Evolutionary conservation across 1,140 invertebrate species (phyloP), one percentile per base, ranked within the genome.

Genomic region (Chlorops oryzae): DNA sequence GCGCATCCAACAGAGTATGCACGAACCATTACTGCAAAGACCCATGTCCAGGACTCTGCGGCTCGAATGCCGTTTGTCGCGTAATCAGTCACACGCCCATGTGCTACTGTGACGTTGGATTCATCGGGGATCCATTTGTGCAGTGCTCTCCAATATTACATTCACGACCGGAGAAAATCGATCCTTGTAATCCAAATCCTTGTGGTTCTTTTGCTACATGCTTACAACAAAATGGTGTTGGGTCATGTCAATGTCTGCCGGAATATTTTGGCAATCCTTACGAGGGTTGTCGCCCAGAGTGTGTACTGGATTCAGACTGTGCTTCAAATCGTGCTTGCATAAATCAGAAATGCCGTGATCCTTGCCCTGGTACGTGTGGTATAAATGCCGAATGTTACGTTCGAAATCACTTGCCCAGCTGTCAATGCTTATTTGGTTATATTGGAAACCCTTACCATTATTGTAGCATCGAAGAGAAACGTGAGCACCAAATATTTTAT

Each of bases 21-120:
- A 72, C 80, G 21, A 77, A 79, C 52, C 80, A 81, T 32, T 81
- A 77, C 55, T 87, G 85, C 62, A 70, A 75, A 47, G 80, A 89
- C 67, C 87, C 88, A 1, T 91, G 88, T 61, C 75, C 81, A 2
- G 85, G 86, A 41, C 79, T 84, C 6, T 92, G 89, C 63, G 87
- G 88, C 10, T 62, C 65, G 41, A 81, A 83, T 62, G 81, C 87
- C 2, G 68, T 82, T 24, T 91, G 88, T 67, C 74, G 81, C 48
- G 83, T 89, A 27, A 72, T 86, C 1, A 85, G 83, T 62, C 88
- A 91, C 66, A 77, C 83, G 21, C 81, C 87, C 20, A 80, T 81
- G 54, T 91, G 87, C 65, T 74, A 75, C 27, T 90, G 87, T 68
- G 67, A 77, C 52, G 54, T 72, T 20, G 81, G 81, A 27, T 86